These are phyloP conservation scores for Coryphaenoides rupestris DNA, from an alignment of 2,113 vertebrate species.

Conservation along the genomic window DNA sequence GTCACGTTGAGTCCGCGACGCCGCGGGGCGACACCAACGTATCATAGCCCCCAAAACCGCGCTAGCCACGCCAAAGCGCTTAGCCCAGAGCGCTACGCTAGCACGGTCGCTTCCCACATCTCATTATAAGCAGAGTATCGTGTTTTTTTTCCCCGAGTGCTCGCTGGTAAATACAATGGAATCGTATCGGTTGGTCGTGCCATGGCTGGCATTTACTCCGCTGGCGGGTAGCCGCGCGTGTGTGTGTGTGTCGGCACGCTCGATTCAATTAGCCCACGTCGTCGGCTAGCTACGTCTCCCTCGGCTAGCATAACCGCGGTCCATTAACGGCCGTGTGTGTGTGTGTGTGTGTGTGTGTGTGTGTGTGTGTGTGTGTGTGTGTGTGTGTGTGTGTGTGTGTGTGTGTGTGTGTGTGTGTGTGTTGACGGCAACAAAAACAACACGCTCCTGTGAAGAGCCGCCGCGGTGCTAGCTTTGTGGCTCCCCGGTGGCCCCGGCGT, in stretches of 20 bases:
- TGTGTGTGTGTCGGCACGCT: not conserved
- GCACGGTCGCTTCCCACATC: not conserved
- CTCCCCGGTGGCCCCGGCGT: too few species aligned
- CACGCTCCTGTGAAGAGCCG: too few species aligned
- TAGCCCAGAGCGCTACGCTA: not conserved
- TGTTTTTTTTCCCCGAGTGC: not conserved
- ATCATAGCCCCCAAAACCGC: not conserved
- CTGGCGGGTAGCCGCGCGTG: not conserved
- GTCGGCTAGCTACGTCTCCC: not conserved
- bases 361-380: too few species aligned
- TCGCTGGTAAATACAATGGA: slow-evolving; percentile 13
- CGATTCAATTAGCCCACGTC: not conserved
- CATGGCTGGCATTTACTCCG: not conserved
- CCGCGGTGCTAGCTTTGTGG: too few species aligned
- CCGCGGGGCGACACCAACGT: not conserved
- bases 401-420: too few species aligned
- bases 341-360: too few species aligned
- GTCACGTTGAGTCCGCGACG: slow-evolving; percentile 14
- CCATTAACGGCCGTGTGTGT: not conserved
- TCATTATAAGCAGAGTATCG: not conserved
- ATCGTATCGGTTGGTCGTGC: slow-evolving; percentile 15
- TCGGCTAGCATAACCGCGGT: not conserved
- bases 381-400: too few species aligned
- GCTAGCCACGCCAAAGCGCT: not conserved
- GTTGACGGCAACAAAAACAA: not conserved